phyloP scores from a whole-genome alignment of 2,888 invertebrate genomes.

The Alloscopus bannaensis region DNA sequence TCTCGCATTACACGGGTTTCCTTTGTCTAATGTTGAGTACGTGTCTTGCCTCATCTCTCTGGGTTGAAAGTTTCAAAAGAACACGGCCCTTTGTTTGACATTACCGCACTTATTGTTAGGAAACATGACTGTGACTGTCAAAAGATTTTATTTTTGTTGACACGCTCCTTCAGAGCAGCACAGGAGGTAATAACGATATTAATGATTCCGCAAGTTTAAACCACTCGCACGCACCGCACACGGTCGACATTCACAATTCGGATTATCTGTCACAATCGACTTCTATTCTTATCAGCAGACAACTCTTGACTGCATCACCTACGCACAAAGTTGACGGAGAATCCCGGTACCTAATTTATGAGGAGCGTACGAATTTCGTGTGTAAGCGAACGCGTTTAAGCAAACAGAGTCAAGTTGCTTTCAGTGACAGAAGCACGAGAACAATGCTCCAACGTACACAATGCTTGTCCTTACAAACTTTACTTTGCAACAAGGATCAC shows the following conservation, averaged over 20 bases:
- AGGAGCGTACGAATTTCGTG: background rate
- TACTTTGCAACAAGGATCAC: slow-evolving; percentile 5
- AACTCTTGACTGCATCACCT: background rate
- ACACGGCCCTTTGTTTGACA: slow-evolving; percentile 34
- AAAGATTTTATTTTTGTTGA: slow-evolving; percentile 6
- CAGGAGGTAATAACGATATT: slow-evolving; percentile 23
- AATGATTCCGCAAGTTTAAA: too few species aligned
- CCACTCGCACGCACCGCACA: too few species aligned
- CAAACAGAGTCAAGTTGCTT: slow-evolving; percentile 22
- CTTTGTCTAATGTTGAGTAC: slow-evolving; percentile 28
- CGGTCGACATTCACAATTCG: too few species aligned
- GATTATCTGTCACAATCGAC: slow-evolving; percentile 31
- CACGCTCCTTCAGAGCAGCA: background rate
- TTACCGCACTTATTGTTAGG: slow-evolving; percentile 39
- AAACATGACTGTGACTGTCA: slow-evolving; percentile 7
- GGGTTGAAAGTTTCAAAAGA: slow-evolving; percentile 20
- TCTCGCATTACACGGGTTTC: slow-evolving; percentile 1
- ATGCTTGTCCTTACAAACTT: slow-evolving; percentile 23
- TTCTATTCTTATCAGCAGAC: slow-evolving; percentile 12
- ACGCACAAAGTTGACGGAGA: background rate
- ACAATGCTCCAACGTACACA: slow-evolving; percentile 13
- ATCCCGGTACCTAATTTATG: background rate
- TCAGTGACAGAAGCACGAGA: slow-evolving; percentile 32
- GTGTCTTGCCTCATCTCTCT: slow-evolving; percentile 7
- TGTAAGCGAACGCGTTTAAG: slow-evolving; percentile 38